Evolutionary conservation across 2,113 vertebrate species (phyloP), one percentile per base, ranked within the genome.

Genomic region (Myotis brandtii): DNA sequence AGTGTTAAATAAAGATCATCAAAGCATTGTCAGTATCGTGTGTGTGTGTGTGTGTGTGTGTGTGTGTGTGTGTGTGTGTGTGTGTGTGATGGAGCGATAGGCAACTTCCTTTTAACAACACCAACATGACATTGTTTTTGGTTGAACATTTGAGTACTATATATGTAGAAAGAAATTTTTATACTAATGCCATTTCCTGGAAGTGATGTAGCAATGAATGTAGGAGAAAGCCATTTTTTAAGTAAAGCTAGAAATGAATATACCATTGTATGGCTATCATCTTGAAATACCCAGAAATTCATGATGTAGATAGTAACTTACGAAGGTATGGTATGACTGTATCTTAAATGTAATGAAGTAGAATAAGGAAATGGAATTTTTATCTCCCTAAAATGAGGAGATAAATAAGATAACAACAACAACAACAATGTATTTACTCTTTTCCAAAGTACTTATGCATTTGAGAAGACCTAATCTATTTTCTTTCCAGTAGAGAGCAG

Each of bases 401-500:
- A 92, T 25, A 96, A 94, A 70, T 69, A 70, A 69, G 14, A 67
- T 32, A 56, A 69, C 69, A 54, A 54, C 50, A 64, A 64, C 30
- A 67, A 17, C 54, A 32, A 62, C 11, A 48, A 56, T 40, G 3
- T 75, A 5, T 37, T 48, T 30, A 43, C 3, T 90, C 20, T 95
- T 50, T 90, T 83, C n/a, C 54, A 64, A 91, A 73, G 76, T 73
- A 40, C 13, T 73, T 21, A 67, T 3, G n/a, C 62, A 64, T 62
- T 76, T 92, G 34, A 79, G 14, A 93, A 67, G 10, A 80, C 9
- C 73, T 43, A 76, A 54, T 94, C 75, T 93, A 70, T 83, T 75
- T 93, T 96, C 77, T 27, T 59, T 91, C 97, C 97, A 97, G 96
- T 91, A 97, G 97, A 90, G 96, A 96, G 97, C 97, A 98, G 90